phyloP scores from a whole-genome alignment of 1,140 invertebrate genomes.

The Diorhabda sublineata region DNA sequence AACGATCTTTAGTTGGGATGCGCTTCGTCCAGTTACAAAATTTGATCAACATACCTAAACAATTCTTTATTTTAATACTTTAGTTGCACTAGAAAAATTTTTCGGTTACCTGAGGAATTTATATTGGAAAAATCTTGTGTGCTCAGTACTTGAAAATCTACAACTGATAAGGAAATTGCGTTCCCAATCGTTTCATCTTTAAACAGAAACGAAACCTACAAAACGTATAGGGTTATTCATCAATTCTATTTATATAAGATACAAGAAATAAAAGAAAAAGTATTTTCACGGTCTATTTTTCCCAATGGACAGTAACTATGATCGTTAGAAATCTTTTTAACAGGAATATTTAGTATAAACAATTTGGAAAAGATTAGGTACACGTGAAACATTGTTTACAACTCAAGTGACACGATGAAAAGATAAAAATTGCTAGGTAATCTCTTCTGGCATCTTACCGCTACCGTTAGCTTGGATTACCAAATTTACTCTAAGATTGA shows the following conservation, averaged over 20 bases:
- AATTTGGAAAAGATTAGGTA: too few relatives aligned
- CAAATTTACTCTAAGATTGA: too few relatives aligned
- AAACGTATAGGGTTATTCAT: conserved; percentile 12
- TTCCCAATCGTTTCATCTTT: conserved; percentile 79
- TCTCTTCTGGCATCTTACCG: too few relatives aligned
- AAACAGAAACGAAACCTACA: conserved; percentile 70
- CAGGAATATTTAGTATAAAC: too few relatives aligned
- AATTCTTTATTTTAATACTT: conserved; percentile 39
- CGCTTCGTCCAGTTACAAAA: conserved; percentile 70
- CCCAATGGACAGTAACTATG: too few relatives aligned
- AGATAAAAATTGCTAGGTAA: too few relatives aligned
- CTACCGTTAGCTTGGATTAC: too few relatives aligned
- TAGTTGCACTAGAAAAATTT: conserved; percentile 2
- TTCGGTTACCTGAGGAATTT: conserved; percentile 32
- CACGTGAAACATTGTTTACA: too few relatives aligned
- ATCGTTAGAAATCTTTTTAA: too few relatives aligned
- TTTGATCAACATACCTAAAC: conserved; percentile 61
- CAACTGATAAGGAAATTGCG: conserved; percentile 71
- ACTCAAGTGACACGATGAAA: too few relatives aligned
- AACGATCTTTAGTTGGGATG: conserved; percentile 52
- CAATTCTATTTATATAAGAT: not conserved
- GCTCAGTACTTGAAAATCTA: conserved; percentile 61
- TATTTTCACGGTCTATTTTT: too few relatives aligned
- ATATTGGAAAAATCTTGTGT: conserved; percentile 43
- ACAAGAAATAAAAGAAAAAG: too few relatives aligned